Evolutionary conservation across 2,888 invertebrate genomes (phyloP), one percentile per base, ranked within the genome.

Genomic region (Thera obeliscata): DNA sequence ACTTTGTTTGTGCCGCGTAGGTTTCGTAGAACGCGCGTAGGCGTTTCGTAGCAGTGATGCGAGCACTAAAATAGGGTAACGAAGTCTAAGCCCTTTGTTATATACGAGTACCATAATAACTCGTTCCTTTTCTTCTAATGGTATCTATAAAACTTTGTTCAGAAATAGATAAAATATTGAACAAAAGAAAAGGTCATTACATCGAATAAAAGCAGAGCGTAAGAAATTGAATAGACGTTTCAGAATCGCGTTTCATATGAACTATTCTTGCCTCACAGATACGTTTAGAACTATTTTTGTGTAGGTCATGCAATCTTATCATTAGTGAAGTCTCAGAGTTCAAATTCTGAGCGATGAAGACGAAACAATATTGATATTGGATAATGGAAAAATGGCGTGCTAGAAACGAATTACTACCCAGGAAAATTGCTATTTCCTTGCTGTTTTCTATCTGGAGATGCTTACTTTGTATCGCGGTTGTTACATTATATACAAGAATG

Each of bases 361-460:
- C 89, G 85, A 87, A 91, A 89, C 87, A 90, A 90, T 92, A 91
- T 91, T 92, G 91, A 90, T 91, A 90, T 90, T 90, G 84, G 87
- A 87, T 92, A 90, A 92, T 92, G 91, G 90, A 90, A 90, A 90
- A 89, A 89, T 92, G 79, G 91, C 92, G 91, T 92, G 91, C 83
- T 81, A 80, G 78, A 81, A 85, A 86, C 83, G 85, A 87, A 90
- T 90, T 91, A 90, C 86, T 78, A 78, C 74, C 74, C 78, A 84
- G 84, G 87, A 87, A 90, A 90, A 89, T 87, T 88, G 89, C 88
- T 82, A 87, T 90, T 90, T 90, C 89, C 89, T 85, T 79, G 80
- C 84, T 80, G 79, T 87, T 87, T 83, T 83, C 84, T 87, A 85
- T 86, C 85, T 86, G 76, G 77, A 82, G 83, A 80, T 87, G 79